phyloP scores from a whole-genome alignment of 2,888 invertebrate genomes.

The Leptinotarsa peninsularis region DNA sequence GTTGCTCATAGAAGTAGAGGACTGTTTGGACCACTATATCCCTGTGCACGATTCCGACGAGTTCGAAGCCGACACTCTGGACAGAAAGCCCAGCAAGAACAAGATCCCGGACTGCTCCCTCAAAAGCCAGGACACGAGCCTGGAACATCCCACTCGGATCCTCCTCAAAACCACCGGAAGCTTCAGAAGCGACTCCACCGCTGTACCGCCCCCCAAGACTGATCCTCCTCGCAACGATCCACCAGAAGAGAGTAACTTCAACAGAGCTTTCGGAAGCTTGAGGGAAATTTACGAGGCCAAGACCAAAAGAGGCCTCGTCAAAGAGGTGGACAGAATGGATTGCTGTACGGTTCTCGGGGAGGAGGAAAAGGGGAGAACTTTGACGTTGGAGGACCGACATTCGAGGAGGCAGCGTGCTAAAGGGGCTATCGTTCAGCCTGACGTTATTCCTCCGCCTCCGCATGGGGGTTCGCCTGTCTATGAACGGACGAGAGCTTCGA shows the following conservation, averaged over 20 bases:
- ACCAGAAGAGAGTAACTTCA: conserved; percentile 55
- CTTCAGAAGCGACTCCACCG: conserved; percentile 70
- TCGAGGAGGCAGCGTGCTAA: conserved; percentile 77
- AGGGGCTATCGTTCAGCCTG: conserved; percentile 72
- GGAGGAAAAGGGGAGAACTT: conserved; percentile 72
- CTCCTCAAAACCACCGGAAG: conserved; percentile 78
- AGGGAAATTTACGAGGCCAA: conserved; percentile 81
- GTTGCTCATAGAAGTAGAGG: conserved; percentile 86
- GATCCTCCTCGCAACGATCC: conserved; percentile 47
- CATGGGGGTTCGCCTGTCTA: conserved; percentile 70
- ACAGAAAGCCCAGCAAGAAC: conserved; percentile 76
- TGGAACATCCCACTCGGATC: conserved; percentile 71
- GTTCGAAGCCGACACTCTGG: conserved; percentile 88
- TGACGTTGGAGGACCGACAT: conserved; percentile 80
- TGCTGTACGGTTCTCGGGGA: conserved; percentile 61
- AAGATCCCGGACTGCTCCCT: conserved; percentile 51
- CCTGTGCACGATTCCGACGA: conserved; percentile 83
- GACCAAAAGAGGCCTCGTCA: conserved; percentile 62
- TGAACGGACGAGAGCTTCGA: conserved; percentile 72
- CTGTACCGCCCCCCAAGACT: background rate
- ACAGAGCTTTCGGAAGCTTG: conserved; percentile 75
- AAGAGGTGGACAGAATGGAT: background rate
- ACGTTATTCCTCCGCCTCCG: conserved; percentile 76
- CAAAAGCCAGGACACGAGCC: conserved; percentile 64
- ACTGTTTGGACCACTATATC: conserved; percentile 81